These are phyloP conservation scores for Acyrthosiphon pisum DNA, from an alignment of 1,140 invertebrate species.

Conservation along the genomic window DNA sequence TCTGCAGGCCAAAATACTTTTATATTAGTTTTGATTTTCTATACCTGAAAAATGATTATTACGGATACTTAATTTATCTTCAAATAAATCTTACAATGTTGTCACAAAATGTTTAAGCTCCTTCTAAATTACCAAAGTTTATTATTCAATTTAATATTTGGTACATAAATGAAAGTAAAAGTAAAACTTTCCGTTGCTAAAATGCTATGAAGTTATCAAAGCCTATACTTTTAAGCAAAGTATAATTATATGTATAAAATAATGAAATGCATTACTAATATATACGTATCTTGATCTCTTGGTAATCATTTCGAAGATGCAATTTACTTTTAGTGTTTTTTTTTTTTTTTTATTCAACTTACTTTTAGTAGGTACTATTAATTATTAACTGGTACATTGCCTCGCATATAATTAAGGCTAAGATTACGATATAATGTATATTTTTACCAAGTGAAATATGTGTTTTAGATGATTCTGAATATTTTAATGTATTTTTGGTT, in stretches of 20 bases:
- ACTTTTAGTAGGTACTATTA: background rate
- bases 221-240: background rate
- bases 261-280: background rate
- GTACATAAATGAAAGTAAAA: background rate
- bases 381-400: background rate
- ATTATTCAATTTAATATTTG: slow-evolving; percentile 11
- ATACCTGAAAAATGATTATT: background rate
- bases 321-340: background rate
- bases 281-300: background rate
- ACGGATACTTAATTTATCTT: background rate
- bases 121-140: background rate
- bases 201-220: background rate
- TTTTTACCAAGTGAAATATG: background rate
- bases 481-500: background rate
- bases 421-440: background rate
- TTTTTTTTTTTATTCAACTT: background rate
- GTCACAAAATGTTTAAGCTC: background rate
- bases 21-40: background rate
- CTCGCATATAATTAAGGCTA: background rate
- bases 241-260: too few relatives aligned
- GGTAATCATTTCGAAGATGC: background rate
- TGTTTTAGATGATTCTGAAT: background rate
- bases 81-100: background rate
- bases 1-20: background rate
- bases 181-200: background rate